Percentiles rank a stretch among this genome's conserved stretches.
Conservation (phyloP, 2,113 vertebrate genomes). For the Phycodurus eques region DNA sequence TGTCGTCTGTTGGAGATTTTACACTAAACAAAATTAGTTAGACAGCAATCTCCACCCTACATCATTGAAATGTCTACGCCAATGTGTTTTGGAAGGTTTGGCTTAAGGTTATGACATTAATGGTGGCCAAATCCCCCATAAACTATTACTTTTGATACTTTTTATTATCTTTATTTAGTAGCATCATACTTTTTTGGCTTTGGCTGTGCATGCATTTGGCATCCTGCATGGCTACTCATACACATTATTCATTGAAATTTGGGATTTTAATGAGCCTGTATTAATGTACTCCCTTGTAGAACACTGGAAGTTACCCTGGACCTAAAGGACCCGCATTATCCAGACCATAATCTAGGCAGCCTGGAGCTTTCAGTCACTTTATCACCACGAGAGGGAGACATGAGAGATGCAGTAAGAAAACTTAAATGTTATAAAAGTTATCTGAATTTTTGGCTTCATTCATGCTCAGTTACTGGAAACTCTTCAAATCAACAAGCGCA, state of each 20-base stretch:
- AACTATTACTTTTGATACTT: not conserved
- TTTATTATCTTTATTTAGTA: not conserved
- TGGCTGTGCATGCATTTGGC: not conserved
- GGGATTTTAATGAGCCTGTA: not conserved
- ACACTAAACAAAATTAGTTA: too few relatives aligned
- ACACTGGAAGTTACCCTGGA: conserved; percentile 82
- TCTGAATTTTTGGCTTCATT: conserved; percentile 27
- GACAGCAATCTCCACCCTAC: too few relatives aligned
- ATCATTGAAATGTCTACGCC: too few relatives aligned
- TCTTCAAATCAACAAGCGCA: conserved; percentile 50
- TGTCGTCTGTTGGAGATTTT: too few relatives aligned
- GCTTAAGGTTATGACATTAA: too few relatives aligned
- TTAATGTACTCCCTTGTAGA: conserved; percentile 62
- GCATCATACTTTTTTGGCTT: not conserved
- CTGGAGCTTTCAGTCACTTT: conserved; percentile 81
- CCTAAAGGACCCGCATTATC: conserved; percentile 89
- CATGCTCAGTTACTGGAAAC: conserved; percentile 39
- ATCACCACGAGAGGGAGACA: conserved; percentile 81
- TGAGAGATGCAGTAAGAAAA: conserved; percentile 83
- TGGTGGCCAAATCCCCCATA: too few relatives aligned
- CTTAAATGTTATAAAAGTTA: not conserved
- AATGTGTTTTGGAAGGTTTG: too few relatives aligned
- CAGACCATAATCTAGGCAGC: conserved; percentile 85
- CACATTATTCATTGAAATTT: not conserved
- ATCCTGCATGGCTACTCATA: not conserved